Conservation (phyloP, 2,888 invertebrate species). For the Lasioglossum marginatum region DNA sequence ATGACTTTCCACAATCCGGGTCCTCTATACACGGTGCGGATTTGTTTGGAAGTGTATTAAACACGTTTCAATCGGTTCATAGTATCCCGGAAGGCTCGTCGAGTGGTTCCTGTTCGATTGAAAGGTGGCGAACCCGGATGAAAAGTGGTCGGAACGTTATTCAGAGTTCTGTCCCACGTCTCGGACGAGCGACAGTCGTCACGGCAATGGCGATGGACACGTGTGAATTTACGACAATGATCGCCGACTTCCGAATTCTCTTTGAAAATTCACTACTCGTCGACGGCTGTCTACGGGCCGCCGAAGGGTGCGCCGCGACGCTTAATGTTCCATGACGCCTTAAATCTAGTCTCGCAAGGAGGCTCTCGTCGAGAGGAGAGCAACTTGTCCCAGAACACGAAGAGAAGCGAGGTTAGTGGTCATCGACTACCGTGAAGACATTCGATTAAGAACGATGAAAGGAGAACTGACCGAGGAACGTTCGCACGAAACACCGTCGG, state of each 20-base stretch:
- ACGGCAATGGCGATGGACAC: not conserved
- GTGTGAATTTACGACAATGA: slow-evolving; percentile 58
- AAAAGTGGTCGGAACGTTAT: not conserved
- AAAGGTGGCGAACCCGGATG: not conserved
- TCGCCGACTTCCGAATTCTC: slow-evolving; percentile 35
- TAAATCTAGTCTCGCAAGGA: slow-evolving; percentile 65
- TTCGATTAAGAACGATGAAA: slow-evolving; percentile 67
- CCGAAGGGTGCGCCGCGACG: slow-evolving; percentile 49
- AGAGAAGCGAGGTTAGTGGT: slow-evolving; percentile 34
- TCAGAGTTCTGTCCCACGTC: slow-evolving; percentile 5
- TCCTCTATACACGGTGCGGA: not conserved
- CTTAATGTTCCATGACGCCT: slow-evolving; percentile 76
- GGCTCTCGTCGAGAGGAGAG: slow-evolving; percentile 31
- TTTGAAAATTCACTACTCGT: slow-evolving; percentile 49
- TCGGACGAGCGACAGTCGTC: not conserved
- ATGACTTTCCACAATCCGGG: not conserved
- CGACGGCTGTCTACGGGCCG: slow-evolving; percentile 2
- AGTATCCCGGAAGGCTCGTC: not conserved
- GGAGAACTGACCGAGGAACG: slow-evolving; percentile 12
- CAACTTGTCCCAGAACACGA: slow-evolving; percentile 29
- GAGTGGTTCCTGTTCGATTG: not conserved
- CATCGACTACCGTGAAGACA: slow-evolving; percentile 70
- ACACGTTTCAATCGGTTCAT: not conserved
- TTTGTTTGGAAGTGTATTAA: not conserved
- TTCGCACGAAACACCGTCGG: not conserved